Base-by-base conservation (phyloP, 2,113 vertebrate species). In the Holacanthus passer region DNA sequence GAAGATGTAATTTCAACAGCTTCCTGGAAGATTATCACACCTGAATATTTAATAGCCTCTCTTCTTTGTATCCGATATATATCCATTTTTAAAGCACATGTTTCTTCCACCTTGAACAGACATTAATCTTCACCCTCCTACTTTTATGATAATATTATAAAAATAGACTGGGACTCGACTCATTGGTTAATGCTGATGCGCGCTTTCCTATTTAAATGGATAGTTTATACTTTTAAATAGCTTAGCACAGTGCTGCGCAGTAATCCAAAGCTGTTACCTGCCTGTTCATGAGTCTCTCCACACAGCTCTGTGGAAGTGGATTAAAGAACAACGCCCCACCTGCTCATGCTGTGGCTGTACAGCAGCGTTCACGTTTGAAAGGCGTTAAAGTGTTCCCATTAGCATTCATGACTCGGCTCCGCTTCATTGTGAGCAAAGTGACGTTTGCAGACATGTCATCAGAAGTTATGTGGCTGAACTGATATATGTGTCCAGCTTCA, bases 1-100 rank as follows among this genome's bases (percentile, higher is more conserved):
- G 67, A 76, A 87, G 79, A 85, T 91, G 77, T 88, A 72, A 92
- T 92, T 92, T 89, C 70, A 91, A 89, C 81, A 81, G 81, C 77
- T 89, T 91, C 74, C 84, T 90, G 80, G 69, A 78, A 88, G 81
- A 91, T 91, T 82, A 89, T 90, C 76, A 71, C 81, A 87, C 79
- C 72, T 85, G 74, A 85, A 92, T 91, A 84, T 89, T 85, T 88
- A 68, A 90, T 84, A 29, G 29, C 41, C 77, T 78, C 78, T 80
- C 55, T 14, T 77, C 53, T 87, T 81, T 72, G 84, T 84, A 84
- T 83, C 75, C 52, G 37, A 74, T 87, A 68, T 78, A 79, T 64
- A 85, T 80, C 70, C 66, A 83, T 87, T 85, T 89, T 73, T 76
- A 69, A 88, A 83, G 68, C 71, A 85, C 53, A 62, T 79, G 69